A percentile compares a stretch with the other conserved stretches of the same genome.
phyloP scores from a whole-genome alignment of 2,888 invertebrate species.

The Ornithoptera priamus region DNA sequence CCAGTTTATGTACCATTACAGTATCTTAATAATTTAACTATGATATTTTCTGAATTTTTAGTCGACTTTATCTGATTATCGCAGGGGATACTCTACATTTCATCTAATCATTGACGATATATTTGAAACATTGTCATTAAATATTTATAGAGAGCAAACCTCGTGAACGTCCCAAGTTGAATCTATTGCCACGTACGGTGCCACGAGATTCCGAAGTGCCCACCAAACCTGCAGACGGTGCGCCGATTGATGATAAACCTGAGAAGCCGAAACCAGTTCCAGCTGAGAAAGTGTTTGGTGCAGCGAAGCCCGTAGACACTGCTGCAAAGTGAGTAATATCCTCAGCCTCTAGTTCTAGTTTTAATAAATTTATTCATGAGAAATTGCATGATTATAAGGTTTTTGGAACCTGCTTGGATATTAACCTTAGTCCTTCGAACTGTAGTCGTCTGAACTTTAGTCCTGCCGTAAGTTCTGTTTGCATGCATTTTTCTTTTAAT shows the following conservation, averaged over 20 bases:
- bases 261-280: slow-evolving; percentile 76
- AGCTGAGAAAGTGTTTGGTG: slow-evolving; percentile 93
- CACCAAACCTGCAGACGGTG: slow-evolving; percentile 59
- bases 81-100: no score
- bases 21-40: no score
- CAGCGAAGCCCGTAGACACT: slow-evolving; percentile 96
- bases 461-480: no score
- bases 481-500: no score
- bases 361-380: neutral
- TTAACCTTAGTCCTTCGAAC: no score
- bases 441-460: no score
- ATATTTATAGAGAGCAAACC: slow-evolving; percentile 66
- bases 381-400: neutral
- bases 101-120: no score
- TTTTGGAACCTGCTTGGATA: no score
- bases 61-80: no score
- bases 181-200: slow-evolving; percentile 89
- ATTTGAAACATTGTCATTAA: neutral
- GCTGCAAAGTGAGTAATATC: slow-evolving; percentile 82
- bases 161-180: slow-evolving; percentile 87
- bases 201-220: slow-evolving; percentile 80
- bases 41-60: no score
- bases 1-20: no score
- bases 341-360: slow-evolving; percentile 1
- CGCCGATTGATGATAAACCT: slow-evolving; percentile 44